These are phyloP conservation scores for Dermochelys coriacea DNA, from an alignment of 2,797 vertebrate species.

Conservation along the genomic window DNA sequence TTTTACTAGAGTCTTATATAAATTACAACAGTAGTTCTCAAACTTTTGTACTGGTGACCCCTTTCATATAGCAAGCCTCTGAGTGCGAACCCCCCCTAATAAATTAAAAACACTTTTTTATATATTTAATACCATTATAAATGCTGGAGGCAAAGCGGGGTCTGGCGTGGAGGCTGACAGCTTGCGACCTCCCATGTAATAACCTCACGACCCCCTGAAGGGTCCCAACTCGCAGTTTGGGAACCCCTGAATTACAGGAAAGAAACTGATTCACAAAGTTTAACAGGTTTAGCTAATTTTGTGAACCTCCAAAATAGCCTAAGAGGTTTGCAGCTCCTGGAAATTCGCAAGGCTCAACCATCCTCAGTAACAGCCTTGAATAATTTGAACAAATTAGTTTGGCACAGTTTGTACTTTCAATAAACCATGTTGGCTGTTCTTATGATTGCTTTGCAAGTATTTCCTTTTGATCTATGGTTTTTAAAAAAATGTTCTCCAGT, in stretches of 20 bases:
- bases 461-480: constrained; percentile 73
- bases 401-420: constrained; percentile 18
- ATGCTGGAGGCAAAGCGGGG: too few relatives aligned
- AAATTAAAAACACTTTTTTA: too few relatives aligned
- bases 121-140: too few relatives aligned
- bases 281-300: neutral
- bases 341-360: neutral
- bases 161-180: too few relatives aligned
- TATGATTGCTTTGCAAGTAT: constrained; percentile 39
- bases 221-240: too few relatives aligned
- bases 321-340: constrained; percentile 20
- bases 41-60: too few relatives aligned
- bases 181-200: too few relatives aligned
- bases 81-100: too few relatives aligned
- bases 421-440: constrained; percentile 2
- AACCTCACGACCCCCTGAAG: too few relatives aligned
- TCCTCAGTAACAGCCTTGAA: constrained; percentile 6
- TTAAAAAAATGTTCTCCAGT: constrained; percentile 39
- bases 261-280: neutral
- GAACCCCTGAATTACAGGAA: neutral
- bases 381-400: constrained; percentile 49
- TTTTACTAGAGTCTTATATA: neutral
- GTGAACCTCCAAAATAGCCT: neutral
- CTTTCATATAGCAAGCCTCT: too few relatives aligned
- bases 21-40: neutral